Base-by-base conservation (phyloP, 2,113 vertebrate genomes). In the Balaeniceps rex region DNA sequence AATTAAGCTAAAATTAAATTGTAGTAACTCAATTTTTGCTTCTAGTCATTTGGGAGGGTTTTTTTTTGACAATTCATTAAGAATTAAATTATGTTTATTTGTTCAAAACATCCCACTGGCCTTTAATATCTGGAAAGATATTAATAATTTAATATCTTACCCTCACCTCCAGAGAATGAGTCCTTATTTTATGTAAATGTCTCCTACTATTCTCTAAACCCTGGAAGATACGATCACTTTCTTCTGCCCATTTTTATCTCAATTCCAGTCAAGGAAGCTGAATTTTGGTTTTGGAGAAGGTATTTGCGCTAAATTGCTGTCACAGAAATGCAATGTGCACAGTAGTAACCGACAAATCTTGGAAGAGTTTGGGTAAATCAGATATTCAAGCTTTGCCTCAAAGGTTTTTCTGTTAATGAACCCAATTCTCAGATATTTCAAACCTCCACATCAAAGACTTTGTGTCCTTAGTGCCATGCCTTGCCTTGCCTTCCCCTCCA, bases 31-130 rank as follows among this genome's bases (percentile, higher is more conserved):
- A 88, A 55, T 91, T 92, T 93, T 94, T 68, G 9, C 64, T 78
- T 75, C 33, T 21, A 91, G 55, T 87, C 83, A 90, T 93, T 81
- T 93, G 89, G 64, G 69, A 91, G 44, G 33, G 10, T 1, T 3
- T 13, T 77, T 49, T 49, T 54, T 78, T 91, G 0, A 57, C 63
- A 81, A 78, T 88, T 91, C 55, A 94, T 95, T 95, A 96, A 84
- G 83, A 91, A 88, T 75, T 90, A 86, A 88, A 96, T 96, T 94
- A 85, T 82, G 51, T 79, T 95, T 96, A 84, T 95, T 97, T 92
- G 49, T 84, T 96, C 80, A 90, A 91, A 94, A 88, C 38, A 91
- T 90, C 83, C 77, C 93, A 83, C 49, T 93, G 83, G 80, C 80
- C 70, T 92, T 87, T 84, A 93, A 42, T 81, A 75, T 84, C 55